phyloP scores from a whole-genome alignment of 2,888 invertebrate species.

The Hermodice carunculata region DNA sequence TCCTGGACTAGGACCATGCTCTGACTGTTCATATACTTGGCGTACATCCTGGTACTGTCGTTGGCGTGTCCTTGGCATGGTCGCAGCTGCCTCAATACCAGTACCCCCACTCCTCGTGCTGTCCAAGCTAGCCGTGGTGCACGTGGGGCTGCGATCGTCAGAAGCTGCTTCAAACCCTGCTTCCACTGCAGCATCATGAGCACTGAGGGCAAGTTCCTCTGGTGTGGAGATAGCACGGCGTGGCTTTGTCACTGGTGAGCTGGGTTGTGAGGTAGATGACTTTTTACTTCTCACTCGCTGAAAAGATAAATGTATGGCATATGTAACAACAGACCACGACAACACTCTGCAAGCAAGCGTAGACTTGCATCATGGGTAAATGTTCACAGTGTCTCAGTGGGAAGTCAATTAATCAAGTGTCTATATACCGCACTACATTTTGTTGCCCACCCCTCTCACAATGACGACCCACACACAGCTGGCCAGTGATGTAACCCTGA shows the following conservation, averaged over 20 bases:
- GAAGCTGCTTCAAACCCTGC: conserved; percentile 9
- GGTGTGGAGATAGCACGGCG: conserved; percentile 52
- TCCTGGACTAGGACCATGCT: too few relatives aligned
- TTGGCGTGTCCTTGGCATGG: conserved; percentile 50
- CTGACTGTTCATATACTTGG: conserved; percentile 3
- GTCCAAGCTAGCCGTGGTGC: too few relatives aligned
- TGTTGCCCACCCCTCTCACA: too few relatives aligned
- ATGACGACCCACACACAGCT: too few relatives aligned
- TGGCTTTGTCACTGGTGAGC: conserved; percentile 77
- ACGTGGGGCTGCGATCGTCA: conserved; percentile 11
- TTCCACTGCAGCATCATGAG: conserved; percentile 23
- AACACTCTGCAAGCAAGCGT: too few relatives aligned
- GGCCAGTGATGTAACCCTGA: too few relatives aligned
- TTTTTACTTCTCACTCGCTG: conserved; percentile 77
- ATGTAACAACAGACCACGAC: too few relatives aligned
- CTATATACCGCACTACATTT: too few relatives aligned
- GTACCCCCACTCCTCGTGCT: not conserved
- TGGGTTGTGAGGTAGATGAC: conserved; percentile 87
- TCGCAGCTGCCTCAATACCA: conserved; percentile 31
- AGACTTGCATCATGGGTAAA: too few relatives aligned
- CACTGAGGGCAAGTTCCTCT: conserved; percentile 45
- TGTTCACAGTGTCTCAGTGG: too few relatives aligned
- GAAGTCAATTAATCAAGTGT: too few relatives aligned
- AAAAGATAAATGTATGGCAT: conserved; percentile 15
- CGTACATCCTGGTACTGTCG: conserved; percentile 42